Conservation (phyloP, 2,797 vertebrate species). For the Anolis apletophallus region DNA sequence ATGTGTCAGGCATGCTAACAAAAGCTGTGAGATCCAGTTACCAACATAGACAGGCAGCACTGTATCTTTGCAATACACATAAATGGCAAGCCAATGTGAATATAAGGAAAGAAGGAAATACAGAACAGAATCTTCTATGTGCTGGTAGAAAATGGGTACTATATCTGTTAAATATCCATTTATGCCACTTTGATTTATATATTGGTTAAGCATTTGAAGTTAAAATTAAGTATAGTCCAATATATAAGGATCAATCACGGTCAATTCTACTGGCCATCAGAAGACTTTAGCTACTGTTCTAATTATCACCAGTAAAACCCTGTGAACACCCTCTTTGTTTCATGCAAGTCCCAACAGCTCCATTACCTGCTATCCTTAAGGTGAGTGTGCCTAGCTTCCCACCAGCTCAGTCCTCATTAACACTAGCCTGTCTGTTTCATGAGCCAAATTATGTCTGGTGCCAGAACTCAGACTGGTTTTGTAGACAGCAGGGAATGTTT, state of each 20-base stretch:
- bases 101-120: background rate
- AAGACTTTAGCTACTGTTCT: conserved; percentile 39
- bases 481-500: conserved; percentile 71
- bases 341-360: conserved; percentile 57
- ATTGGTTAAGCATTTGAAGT: background rate
- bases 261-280: conserved; percentile 22
- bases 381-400: conserved; percentile 39
- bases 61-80: background rate
- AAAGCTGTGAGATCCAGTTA: background rate
- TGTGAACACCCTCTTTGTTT: conserved; percentile 45
- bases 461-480: conserved; percentile 56
- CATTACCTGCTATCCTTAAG: conserved; percentile 65
- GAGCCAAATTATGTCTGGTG: conserved; percentile 56
- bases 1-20: no score
- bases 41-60: background rate
- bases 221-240: background rate
- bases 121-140: background rate
- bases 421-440: conserved; percentile 62
- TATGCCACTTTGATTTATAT: background rate
- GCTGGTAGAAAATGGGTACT: background rate
- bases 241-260: background rate
- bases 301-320: conserved; percentile 66
- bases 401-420: conserved; percentile 60
- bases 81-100: background rate
- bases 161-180: conserved; percentile 6